These are phyloP conservation scores for Orthonychiurus folsomi DNA, from an alignment of 2,888 invertebrate genomes.

Conservation along the genomic window DNA sequence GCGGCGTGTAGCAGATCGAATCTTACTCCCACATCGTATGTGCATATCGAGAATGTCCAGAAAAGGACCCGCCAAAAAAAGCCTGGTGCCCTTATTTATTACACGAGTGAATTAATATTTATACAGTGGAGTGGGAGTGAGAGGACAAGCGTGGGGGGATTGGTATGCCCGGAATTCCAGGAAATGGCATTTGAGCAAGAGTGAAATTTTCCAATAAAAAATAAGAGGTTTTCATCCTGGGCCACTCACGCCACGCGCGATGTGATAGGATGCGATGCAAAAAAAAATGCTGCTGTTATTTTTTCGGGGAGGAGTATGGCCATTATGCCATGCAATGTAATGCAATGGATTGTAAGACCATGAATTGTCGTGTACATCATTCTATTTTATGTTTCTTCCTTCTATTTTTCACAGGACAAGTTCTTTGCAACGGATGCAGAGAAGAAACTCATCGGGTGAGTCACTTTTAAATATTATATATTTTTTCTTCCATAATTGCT, in stretches of 20 bases:
- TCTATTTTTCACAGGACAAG: slow-evolving; percentile 53
- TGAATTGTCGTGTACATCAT: slow-evolving; percentile 4
- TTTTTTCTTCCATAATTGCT: no score
- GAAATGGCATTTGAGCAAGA: not conserved
- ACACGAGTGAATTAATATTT: slow-evolving; percentile 1
- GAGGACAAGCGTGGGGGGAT: not conserved
- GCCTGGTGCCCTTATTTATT: slow-evolving; percentile 1
- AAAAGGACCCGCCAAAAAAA: no score
- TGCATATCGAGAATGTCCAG: no score
- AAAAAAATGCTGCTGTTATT: no score
- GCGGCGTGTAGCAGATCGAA: not conserved
- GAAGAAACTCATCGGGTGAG: slow-evolving; percentile 63
- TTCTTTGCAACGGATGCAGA: slow-evolving; percentile 59
- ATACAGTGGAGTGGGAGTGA: not conserved
- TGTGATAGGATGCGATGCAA: no score
- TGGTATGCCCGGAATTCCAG: not conserved
- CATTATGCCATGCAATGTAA: no score
- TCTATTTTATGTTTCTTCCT: slow-evolving; percentile 5
- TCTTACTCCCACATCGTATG: no score
- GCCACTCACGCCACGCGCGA: not conserved
- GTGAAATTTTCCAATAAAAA: not conserved
- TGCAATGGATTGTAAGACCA: not conserved
- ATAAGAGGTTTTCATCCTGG: not conserved
- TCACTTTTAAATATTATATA: no score
- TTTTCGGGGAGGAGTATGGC: no score